phyloP scores from a whole-genome alignment of 2,113 vertebrate genomes.

The Numenius arquata region DNA sequence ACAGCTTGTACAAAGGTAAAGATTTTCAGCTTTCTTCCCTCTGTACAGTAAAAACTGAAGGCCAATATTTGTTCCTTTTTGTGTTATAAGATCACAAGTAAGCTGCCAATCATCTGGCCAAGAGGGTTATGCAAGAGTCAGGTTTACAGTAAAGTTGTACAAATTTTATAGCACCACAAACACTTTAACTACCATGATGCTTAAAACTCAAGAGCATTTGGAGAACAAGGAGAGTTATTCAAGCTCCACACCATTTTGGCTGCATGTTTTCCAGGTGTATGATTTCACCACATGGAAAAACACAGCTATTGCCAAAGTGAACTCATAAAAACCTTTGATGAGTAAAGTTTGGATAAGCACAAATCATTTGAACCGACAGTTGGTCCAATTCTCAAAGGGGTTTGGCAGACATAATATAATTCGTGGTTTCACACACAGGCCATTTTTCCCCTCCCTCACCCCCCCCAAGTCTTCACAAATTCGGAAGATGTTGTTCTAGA shows the following conservation, averaged over 20 bases:
- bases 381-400: conserved; percentile 59
- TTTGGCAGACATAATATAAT: conserved; percentile 67
- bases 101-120: conserved; percentile 37
- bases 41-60: not conserved
- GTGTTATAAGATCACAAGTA: not conserved
- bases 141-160: conserved; percentile 52
- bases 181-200: conserved; percentile 36
- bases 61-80: not conserved
- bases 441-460: conserved; percentile 17
- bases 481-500: conserved; percentile 63
- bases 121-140: conserved; percentile 35
- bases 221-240: conserved; percentile 75
- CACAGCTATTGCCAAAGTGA: conserved; percentile 59
- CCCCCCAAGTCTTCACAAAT: not conserved
- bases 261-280: conserved; percentile 66
- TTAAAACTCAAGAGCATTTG: conserved; percentile 23
- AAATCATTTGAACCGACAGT: conserved; percentile 64
- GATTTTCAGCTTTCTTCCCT: not conserved
- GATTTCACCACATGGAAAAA: conserved; percentile 72
- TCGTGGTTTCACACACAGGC: conserved; percentile 66
- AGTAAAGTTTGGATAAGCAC: conserved; percentile 72
- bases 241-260: conserved; percentile 47
- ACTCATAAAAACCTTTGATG: conserved; percentile 71
- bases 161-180: conserved; percentile 66
- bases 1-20: not conserved